Conservation (phyloP, 2,888 invertebrate species). For the Taenaris catops region DNA sequence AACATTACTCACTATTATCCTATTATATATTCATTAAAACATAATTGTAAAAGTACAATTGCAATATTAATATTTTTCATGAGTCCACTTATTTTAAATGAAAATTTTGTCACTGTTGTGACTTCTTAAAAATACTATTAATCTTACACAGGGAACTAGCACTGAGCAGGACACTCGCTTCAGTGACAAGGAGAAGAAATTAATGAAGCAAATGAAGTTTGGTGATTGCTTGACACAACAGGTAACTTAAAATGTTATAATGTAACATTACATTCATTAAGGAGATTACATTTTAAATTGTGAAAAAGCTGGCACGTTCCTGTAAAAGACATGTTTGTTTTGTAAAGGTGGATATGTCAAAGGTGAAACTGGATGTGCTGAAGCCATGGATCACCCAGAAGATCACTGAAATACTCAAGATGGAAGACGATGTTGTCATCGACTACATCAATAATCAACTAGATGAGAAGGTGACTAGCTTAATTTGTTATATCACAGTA, state of each 20-base stretch:
- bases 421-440: conserved; percentile 99
- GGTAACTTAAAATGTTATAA: conserved; percentile 81
- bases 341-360: conserved; percentile 94
- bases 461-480: conserved; percentile 90
- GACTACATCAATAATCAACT: conserved; percentile 99
- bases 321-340: too few species aligned
- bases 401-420: conserved; percentile 96
- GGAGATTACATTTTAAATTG: too few species aligned
- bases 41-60: too few species aligned
- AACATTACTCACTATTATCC: too few species aligned
- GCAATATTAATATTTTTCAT: too few species aligned
- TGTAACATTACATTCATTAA: too few species aligned
- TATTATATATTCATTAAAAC: too few species aligned
- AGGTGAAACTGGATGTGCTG: conserved; percentile 97
- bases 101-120: too few species aligned
- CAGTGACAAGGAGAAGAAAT: conserved; percentile 99
- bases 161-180: conserved; percentile 99
- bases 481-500: conserved; percentile 24
- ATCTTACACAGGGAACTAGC: conserved; percentile 91
- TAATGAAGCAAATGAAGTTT: conserved; percentile 99
- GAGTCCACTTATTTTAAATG: too few species aligned
- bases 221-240: conserved; percentile 95
- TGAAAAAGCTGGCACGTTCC: too few species aligned
- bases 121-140: too few species aligned
- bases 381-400: conserved; percentile 99